Percentiles rank a stretch among this genome's conserved stretches.
phyloP scores from a whole-genome alignment of 2,797 vertebrate genomes.

The Vireo griseus region DNA sequence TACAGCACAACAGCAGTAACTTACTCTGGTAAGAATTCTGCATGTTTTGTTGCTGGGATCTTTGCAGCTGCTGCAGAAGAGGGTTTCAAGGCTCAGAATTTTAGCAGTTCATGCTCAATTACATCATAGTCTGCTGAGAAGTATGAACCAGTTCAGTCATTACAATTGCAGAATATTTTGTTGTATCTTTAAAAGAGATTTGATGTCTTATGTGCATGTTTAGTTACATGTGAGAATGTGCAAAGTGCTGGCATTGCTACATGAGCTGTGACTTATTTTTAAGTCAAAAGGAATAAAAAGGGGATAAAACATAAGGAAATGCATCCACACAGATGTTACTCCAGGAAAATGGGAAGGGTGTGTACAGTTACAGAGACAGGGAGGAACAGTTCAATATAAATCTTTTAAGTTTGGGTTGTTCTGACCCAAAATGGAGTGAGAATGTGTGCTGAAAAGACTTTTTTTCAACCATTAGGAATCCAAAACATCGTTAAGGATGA shows the following conservation, averaged over 20 bases:
- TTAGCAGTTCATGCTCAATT: not conserved
- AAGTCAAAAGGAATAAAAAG: not conserved
- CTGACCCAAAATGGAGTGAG: not conserved
- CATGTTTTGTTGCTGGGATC: not conserved
- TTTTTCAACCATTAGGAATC: not conserved
- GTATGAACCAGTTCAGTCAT: not conserved
- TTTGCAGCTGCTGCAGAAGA: not conserved
- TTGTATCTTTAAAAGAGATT: not conserved
- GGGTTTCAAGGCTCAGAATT: not conserved
- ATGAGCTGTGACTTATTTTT: not conserved
- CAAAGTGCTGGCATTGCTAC: not conserved
- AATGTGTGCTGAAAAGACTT: not conserved
- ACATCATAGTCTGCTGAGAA: not conserved
- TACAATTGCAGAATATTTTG: not conserved
- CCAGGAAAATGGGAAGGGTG: not conserved
- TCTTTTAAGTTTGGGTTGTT: not conserved
- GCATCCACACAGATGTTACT: not conserved
- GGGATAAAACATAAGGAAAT: not conserved
- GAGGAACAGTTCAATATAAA: not conserved
- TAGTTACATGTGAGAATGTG: not conserved
- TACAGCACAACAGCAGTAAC: conserved; percentile 97
- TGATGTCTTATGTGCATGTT: not conserved
- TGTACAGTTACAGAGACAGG: not conserved
- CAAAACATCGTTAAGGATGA: not conserved
- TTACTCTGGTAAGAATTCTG: conserved; percentile 87